A percentile compares a stretch with the other conserved stretches of the same genome.
phyloP scores from a whole-genome alignment of 2,797 vertebrate genomes.

The Melanotaenia parkinsoni region DNA sequence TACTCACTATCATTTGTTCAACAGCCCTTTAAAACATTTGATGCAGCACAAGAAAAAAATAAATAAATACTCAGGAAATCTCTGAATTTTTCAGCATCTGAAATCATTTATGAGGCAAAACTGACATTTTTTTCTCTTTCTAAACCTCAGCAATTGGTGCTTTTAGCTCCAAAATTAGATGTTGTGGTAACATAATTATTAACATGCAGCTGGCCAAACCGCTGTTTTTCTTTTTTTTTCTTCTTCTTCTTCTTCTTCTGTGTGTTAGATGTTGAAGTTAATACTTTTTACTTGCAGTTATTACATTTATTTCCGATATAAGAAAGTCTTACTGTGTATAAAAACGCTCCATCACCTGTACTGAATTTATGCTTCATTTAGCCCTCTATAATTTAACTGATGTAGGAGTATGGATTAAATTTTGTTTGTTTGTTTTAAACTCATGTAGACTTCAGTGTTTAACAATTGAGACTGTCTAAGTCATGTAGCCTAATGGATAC shows the following conservation, averaged over 20 bases:
- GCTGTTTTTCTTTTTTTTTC: no score
- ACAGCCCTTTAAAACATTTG: neutral
- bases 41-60: neutral
- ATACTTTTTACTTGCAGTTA: neutral
- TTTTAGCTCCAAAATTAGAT: no score
- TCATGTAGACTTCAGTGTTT: constrained; percentile 14
- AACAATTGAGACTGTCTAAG: constrained; percentile 8
- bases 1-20: neutral
- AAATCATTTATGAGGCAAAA: neutral
- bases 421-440: neutral
- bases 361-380: no score
- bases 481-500: constrained; percentile 30
- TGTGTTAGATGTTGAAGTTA: no score
- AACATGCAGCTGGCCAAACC: neutral
- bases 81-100: neutral
- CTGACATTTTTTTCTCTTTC: neutral
- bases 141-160: no score
- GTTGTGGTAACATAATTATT: neutral
- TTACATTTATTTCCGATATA: neutral
- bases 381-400: neutral
- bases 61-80: no score
- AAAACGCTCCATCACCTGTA: no score
- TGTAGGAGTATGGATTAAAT: neutral
- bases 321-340: neutral
- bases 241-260: neutral